Base-by-base conservation (phyloP, 2,888 invertebrate species). In the Euclidia mi region DNA sequence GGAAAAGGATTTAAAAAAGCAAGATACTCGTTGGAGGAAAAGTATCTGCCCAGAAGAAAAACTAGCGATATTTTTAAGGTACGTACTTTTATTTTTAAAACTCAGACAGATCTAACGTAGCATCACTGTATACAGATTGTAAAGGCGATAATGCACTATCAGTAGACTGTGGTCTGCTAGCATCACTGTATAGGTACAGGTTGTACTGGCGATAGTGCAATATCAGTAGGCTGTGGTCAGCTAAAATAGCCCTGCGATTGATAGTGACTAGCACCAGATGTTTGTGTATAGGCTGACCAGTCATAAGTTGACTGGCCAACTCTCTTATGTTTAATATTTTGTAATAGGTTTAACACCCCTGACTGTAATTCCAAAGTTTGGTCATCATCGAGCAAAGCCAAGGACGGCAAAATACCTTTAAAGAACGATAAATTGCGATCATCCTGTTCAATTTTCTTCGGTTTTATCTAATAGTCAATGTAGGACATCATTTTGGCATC, bases 211-310 rank as follows among this genome's bases (percentile, higher is more conserved):
- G 62, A 51, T 64, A 29, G 58, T 59, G 53, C 15, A 53, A 10
- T 31, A 20, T 59, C 58, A 53, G 20, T 20, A 59, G 15, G 43
- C 31, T 62, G 61, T 53, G 53, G 49, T 32, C 48, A 31, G 28
- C 58, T 58, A 58, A 53, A 57, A 62, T 62, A 57, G 18, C 57
- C 49, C 18, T 48, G 49, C 12, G 49, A 31, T 37, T 56, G 56
- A 25, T 56, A 61, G 49, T 61, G 45, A 52, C 31, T 31, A 61
- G 52, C 28, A 37, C 55, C 25, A 63, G 50, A 55, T 29, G 17
- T 58, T 67, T 67, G 67, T 60, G 63, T 37, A 63, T 60, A 63
- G 35, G 55, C 42, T 38, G 63, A 47, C 66, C 63, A 67, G 35
- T 63, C 57, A 40, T 60, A 62, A 41, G 34, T 63, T 63, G 63